These are phyloP conservation scores for Ctenicera cuprea DNA, from an alignment of 2,888 invertebrate genomes.

Conservation along the genomic window DNA sequence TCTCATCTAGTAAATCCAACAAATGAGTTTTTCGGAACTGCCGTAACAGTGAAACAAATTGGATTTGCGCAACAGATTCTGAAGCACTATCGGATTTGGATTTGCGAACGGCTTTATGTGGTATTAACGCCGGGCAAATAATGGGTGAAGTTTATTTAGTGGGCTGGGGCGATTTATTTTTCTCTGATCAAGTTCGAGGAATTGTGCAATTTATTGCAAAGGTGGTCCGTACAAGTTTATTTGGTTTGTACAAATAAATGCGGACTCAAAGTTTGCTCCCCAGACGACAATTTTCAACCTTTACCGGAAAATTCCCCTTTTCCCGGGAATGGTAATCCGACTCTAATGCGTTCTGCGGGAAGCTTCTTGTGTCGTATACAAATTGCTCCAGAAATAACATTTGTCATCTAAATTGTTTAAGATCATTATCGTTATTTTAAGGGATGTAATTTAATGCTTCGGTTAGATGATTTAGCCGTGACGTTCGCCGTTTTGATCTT, in stretches of 20 bases:
- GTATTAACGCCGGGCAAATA: conserved; percentile 4
- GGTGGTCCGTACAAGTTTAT: conserved; percentile 3
- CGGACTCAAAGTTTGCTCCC: conserved; percentile 11
- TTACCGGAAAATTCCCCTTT: conserved; percentile 25
- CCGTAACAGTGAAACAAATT: conserved; percentile 22
- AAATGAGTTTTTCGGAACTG: conserved; percentile 22
- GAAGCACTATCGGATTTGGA: conserved; percentile 14
- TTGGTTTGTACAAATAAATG: conserved; percentile 19
- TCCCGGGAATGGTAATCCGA: conserved; percentile 24
- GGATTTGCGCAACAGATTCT: conserved; percentile 32
- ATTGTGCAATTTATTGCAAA: conserved; percentile 16
- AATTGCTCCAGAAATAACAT: conserved; percentile 22
- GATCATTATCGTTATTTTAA: conserved; percentile 18
- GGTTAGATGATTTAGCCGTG: no score
- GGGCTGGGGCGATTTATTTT: not conserved
- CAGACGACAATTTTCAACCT: conserved; percentile 26
- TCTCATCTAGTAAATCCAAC: conserved; percentile 28
- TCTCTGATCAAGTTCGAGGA: not conserved
- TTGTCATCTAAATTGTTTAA: conserved; percentile 8
- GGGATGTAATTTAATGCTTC: not conserved
- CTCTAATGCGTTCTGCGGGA: conserved; percentile 30
- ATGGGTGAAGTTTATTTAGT: conserved; percentile 15
- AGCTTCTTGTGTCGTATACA: conserved; percentile 23
- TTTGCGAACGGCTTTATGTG: conserved; percentile 6
- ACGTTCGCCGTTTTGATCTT: no score